phyloP scores from a whole-genome alignment of 2,888 invertebrate genomes.

The Agrochola lychnidis region DNA sequence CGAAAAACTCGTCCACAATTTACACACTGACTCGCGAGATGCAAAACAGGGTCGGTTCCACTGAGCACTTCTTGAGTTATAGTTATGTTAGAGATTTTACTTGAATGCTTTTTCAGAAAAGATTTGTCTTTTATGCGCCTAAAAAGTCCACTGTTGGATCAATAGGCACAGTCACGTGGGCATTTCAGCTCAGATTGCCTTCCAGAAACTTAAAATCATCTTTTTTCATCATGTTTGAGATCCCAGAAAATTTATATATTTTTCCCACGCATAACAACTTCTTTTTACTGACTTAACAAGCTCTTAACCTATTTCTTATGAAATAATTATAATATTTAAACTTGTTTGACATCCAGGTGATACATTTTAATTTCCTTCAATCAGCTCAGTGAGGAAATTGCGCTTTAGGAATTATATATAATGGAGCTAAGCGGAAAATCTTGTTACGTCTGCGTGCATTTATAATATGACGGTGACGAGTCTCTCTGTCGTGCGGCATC shows the following conservation, averaged over 20 bases:
- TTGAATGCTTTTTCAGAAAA: not conserved
- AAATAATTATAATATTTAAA: conserved; percentile 21
- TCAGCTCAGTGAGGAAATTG: conserved; percentile 48
- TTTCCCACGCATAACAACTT: not conserved
- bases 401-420: conserved; percentile 63
- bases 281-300: not conserved
- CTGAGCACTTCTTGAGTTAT: conserved; percentile 15
- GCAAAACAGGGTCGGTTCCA: conserved; percentile 34
- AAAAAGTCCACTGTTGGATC: not conserved
- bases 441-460: conserved; percentile 75
- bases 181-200: not conserved
- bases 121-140: not conserved
- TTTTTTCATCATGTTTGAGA: not conserved
- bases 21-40: conserved; percentile 45
- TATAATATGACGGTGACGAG: conserved; percentile 79
- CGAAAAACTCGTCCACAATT: conserved; percentile 73
- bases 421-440: conserved; percentile 75
- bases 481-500: conserved; percentile 72
- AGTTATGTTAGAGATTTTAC: not conserved
- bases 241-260: not conserved
- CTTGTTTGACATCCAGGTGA: conserved; percentile 26
- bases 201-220: not conserved
- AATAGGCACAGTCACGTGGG: not conserved
- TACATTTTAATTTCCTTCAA: conserved; percentile 37
- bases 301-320: conserved; percentile 26